phyloP scores from a whole-genome alignment of 2,113 vertebrate genomes.

The Setophaga kirtlandii region DNA sequence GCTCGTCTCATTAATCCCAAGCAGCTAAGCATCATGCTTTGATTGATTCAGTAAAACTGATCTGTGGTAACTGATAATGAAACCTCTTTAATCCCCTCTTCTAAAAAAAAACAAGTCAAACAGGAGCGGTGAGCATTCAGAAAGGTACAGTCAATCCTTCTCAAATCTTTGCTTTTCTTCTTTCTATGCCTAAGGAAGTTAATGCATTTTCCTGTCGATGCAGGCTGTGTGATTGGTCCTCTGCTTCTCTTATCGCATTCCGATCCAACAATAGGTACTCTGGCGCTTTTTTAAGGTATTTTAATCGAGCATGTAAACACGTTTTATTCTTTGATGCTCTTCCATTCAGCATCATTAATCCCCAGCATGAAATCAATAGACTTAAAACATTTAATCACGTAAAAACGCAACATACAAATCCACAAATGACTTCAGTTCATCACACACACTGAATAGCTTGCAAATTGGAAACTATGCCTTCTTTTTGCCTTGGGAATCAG shows the following conservation, averaged over 20 bases:
- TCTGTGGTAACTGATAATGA: slow-evolving; percentile 33
- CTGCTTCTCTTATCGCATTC: not conserved
- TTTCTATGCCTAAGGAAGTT: slow-evolving; percentile 12
- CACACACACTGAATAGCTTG: slow-evolving; percentile 13
- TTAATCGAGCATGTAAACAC: slow-evolving; percentile 56
- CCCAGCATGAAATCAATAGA: slow-evolving; percentile 69
- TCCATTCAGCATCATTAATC: slow-evolving; percentile 70
- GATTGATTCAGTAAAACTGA: slow-evolving; percentile 41
- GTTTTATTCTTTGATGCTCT: slow-evolving; percentile 57
- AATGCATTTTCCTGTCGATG: not conserved
- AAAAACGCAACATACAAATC: slow-evolving; percentile 55
- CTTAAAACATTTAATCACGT: slow-evolving; percentile 65
- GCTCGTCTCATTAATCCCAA: slow-evolving; percentile 35
- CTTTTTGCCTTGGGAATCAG: slow-evolving; percentile 13
- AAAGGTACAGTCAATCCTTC: slow-evolving; percentile 34
- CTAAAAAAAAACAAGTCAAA: slow-evolving; percentile 11
- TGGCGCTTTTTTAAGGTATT: not conserved
- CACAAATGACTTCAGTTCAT: slow-evolving; percentile 54
- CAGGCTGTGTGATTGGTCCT: not conserved
- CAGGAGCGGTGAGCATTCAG: not conserved
- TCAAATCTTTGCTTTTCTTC: slow-evolving; percentile 20
- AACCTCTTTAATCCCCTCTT: slow-evolving; percentile 56
- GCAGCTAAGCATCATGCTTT: slow-evolving; percentile 47
- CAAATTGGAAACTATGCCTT: not conserved
- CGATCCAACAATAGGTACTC: slow-evolving; percentile 26